Percentiles rank a stretch among this genome's conserved stretches.
Conservation (phyloP, 2,113 vertebrate genomes). For the Chrysemys picta region DNA sequence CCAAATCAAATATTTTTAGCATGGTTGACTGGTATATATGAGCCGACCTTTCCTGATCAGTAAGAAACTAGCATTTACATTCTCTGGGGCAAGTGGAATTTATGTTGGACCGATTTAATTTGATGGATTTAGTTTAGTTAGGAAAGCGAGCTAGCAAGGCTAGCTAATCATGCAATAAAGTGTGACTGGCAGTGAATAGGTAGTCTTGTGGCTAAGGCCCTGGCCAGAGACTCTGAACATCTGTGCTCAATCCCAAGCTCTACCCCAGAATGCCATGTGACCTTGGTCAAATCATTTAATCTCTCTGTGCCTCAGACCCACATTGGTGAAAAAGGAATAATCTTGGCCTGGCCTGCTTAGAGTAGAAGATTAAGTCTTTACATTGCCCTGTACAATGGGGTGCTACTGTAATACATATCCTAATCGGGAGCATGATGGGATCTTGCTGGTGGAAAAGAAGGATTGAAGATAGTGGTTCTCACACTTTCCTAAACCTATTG, state of each 20-base stretch:
- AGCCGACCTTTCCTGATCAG: not conserved
- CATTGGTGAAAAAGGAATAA: not conserved
- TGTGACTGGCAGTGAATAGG: not conserved
- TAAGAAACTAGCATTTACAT: not conserved
- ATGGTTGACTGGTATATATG: not conserved
- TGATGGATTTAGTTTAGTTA: not conserved
- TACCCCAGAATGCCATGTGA: not conserved
- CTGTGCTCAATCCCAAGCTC: not conserved
- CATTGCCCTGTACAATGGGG: not conserved
- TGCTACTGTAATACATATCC: not conserved
- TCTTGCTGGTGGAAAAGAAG: not conserved
- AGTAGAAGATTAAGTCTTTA: not conserved
- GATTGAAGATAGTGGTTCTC: not conserved
- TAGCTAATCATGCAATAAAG: not conserved
- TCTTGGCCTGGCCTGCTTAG: not conserved
- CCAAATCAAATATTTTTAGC: not conserved
- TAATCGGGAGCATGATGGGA: not conserved
- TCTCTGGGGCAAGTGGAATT: not conserved
- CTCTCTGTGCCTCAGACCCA: not conserved
- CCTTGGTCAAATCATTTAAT: not conserved
- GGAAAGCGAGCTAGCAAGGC: not conserved
- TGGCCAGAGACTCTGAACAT: not conserved
- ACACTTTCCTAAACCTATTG: not conserved
- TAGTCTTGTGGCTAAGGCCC: not conserved
- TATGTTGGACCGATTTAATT: not conserved